Percentiles rank a stretch among this genome's conserved stretches.
These are phyloP conservation scores for Laodelphax striatellus DNA, from an alignment of 1,140 invertebrate genomes.

Conservation along the genomic window DNA sequence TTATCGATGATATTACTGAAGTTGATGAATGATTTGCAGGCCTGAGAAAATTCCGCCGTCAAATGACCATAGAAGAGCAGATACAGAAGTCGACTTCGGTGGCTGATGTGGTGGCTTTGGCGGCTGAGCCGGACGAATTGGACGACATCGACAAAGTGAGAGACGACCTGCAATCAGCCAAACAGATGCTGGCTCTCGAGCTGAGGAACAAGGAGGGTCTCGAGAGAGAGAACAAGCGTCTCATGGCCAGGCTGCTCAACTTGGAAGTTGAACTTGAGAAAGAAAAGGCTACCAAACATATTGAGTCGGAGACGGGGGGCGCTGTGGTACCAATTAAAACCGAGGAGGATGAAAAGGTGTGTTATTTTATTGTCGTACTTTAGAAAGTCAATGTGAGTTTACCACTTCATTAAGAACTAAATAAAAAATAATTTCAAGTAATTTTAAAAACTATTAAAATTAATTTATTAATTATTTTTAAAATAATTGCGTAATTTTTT, in stretches of 20 bases:
- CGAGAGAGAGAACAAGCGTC: slow-evolving; percentile 73
- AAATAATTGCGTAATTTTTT: too few relatives aligned
- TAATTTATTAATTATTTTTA: too few relatives aligned
- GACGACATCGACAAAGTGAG: slow-evolving; percentile 80
- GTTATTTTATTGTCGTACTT: background rate
- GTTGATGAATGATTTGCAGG: slow-evolving; percentile 32
- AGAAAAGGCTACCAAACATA: slow-evolving; percentile 23
- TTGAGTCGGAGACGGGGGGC: slow-evolving; percentile 13
- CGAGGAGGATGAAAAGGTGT: slow-evolving; percentile 42
- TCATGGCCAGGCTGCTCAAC: slow-evolving; percentile 62
- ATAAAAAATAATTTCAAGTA: too few relatives aligned
- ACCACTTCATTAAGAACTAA: too few relatives aligned
- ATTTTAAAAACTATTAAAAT: too few relatives aligned
- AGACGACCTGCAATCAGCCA: slow-evolving; percentile 81
- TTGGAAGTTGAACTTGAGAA: slow-evolving; percentile 64
- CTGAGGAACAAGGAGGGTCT: slow-evolving; percentile 74
- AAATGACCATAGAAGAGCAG: slow-evolving; percentile 80
- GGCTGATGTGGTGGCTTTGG: slow-evolving; percentile 40
- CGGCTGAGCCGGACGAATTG: slow-evolving; percentile 47
- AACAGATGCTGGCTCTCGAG: slow-evolving; percentile 78
- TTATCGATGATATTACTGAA: too few relatives aligned
- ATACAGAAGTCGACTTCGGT: slow-evolving; percentile 66
- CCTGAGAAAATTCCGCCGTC: slow-evolving; percentile 70
- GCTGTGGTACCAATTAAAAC: slow-evolving; percentile 32
- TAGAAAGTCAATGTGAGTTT: too few relatives aligned